Percentiles rank a stretch among this genome's conserved stretches.
Conservation (phyloP, 2,888 invertebrate species). For the Calameuta pallipes region DNA sequence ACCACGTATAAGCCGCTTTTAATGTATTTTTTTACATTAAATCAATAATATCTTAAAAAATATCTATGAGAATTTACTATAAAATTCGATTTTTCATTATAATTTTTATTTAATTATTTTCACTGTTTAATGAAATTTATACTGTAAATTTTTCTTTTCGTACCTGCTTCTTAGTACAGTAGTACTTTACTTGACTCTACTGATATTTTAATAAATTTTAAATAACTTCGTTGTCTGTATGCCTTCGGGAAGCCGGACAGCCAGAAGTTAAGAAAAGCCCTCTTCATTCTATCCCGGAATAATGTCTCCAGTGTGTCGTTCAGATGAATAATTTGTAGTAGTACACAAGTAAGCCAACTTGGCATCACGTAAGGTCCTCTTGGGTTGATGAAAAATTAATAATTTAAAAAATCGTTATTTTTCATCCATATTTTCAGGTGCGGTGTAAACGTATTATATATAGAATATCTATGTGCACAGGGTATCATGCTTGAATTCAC, state of each 20-base stretch:
- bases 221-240: too few relatives aligned
- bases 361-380: neutral
- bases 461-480: neutral
- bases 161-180: neutral
- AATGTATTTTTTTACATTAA: neutral
- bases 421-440: neutral
- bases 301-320: neutral
- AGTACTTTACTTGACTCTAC: neutral
- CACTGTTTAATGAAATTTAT: neutral
- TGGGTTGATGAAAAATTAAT: neutral
- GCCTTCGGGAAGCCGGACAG: too few relatives aligned
- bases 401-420: neutral
- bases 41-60: neutral
- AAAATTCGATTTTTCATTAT: neutral
- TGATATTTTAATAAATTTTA: neutral
- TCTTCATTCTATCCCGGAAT: neutral
- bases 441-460: neutral
- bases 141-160: neutral
- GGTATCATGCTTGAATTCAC: conserved; percentile 24
- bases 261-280: too few relatives aligned
- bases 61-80: neutral
- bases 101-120: neutral
- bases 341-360: neutral
- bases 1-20: neutral
- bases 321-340: neutral